Percentiles rank a stretch among this genome's conserved stretches.
Conservation (phyloP, 1,140 invertebrate species). For the Oryctes rhinoceros region DNA sequence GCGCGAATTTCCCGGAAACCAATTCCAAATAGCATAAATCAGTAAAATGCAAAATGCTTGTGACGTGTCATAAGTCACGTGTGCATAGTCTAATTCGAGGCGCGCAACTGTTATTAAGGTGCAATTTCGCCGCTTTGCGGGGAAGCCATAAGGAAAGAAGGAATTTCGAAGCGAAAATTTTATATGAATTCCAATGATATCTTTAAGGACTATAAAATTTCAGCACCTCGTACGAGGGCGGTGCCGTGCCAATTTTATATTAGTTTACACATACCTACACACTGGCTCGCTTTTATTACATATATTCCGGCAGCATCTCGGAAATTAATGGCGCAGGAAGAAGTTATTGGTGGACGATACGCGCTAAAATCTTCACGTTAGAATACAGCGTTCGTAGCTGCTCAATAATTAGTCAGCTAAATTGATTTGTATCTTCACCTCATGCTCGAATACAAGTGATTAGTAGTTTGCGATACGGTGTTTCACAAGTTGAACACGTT, state of each 20-base stretch:
- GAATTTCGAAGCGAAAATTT: constrained; percentile 33
- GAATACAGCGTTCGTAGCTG: not conserved
- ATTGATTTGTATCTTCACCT: not conserved
- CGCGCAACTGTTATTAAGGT: constrained; percentile 44
- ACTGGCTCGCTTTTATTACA: not conserved
- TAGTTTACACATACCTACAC: constrained; percentile 28
- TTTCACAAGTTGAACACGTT: no score
- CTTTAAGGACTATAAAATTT: constrained; percentile 32
- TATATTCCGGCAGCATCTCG: not conserved
- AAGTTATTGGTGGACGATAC: constrained; percentile 6
- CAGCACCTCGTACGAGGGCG: constrained; percentile 17
- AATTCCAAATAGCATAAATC: constrained; percentile 57
- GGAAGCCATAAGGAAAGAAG: constrained; percentile 19
- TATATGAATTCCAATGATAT: constrained; percentile 35
- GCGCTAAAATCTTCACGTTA: not conserved
- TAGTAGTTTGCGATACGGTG: no score
- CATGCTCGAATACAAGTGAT: no score
- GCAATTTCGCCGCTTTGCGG: constrained; percentile 24
- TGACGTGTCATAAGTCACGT: constrained; percentile 53
- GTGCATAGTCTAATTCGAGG: constrained; percentile 50
- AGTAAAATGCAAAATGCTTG: constrained; percentile 52
- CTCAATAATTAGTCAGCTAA: not conserved
- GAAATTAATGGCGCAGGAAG: constrained; percentile 10
- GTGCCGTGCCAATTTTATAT: not conserved
- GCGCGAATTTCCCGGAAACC: constrained; percentile 52